phyloP scores from a whole-genome alignment of 2,113 vertebrate genomes.

The Nerophis lumbriciformis region DNA sequence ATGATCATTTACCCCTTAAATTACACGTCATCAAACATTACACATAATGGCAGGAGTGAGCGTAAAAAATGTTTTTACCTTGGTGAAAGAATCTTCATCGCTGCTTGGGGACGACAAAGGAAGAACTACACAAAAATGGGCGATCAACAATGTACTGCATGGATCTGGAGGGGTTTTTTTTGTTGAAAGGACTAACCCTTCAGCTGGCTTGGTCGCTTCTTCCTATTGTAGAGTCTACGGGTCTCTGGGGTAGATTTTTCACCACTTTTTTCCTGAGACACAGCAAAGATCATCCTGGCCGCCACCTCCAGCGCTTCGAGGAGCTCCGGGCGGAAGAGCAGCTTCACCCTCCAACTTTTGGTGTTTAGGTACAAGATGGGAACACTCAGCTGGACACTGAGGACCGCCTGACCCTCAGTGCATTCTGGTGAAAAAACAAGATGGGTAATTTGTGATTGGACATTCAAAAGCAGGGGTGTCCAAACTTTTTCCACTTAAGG shows the following conservation, averaged over 20 bases:
- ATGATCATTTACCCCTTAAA: too few species aligned
- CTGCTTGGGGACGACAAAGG: constrained; percentile 68
- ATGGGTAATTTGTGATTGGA: too few species aligned
- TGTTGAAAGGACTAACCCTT: constrained; percentile 32
- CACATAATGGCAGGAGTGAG: neutral
- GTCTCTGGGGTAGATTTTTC: neutral
- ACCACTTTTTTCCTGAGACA: neutral
- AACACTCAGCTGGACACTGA: constrained; percentile 64
- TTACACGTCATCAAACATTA: neutral
- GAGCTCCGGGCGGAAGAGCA: constrained; percentile 72
- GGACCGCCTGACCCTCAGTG: constrained; percentile 40
- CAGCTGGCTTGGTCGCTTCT: constrained; percentile 32
- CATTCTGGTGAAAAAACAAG: constrained; percentile 42
- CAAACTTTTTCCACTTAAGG: too few species aligned
- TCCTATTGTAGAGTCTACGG: constrained; percentile 15
- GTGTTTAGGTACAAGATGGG: constrained; percentile 59
- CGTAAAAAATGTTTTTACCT: constrained; percentile 26
- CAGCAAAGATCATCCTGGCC: constrained; percentile 58
- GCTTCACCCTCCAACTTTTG: constrained; percentile 68
- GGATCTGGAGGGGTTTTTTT: neutral
- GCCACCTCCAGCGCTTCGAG: constrained; percentile 52
- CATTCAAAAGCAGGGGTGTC: too few species aligned
- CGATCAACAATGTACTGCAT: neutral
- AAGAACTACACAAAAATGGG: constrained; percentile 47
- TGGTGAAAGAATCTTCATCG: constrained; percentile 36